A percentile compares a stretch with the other conserved stretches of the same genome.
These are phyloP conservation scores for Clanis bilineata DNA, from an alignment of 2,888 invertebrate genomes.

Conservation along the genomic window DNA sequence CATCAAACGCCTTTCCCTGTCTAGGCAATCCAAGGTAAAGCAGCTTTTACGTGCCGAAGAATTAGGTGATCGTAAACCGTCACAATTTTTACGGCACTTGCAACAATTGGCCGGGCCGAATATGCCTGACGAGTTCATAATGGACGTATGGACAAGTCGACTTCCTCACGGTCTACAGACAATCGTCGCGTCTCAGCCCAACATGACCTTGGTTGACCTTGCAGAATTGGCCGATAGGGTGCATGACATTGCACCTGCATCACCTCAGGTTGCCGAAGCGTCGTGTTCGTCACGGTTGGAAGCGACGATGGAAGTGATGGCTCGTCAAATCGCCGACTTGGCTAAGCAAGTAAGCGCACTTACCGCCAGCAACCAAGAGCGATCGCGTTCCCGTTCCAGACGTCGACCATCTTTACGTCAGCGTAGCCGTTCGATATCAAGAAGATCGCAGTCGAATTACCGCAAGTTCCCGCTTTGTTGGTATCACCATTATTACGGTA, in stretches of 20 bases:
- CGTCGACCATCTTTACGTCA: background rate
- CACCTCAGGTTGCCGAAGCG: background rate
- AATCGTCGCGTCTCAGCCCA: background rate
- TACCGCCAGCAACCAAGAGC: background rate
- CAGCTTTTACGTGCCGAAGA: slow-evolving; percentile 25
- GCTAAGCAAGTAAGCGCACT: background rate
- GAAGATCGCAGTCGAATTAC: background rate
- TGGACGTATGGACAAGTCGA: slow-evolving; percentile 13
- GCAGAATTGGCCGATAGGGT: background rate
- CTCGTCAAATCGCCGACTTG: background rate
- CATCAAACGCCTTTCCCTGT: slow-evolving; percentile 25
- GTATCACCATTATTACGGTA: slow-evolving; percentile 18
- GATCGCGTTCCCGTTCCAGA: background rate
- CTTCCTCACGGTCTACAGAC: slow-evolving; percentile 22
- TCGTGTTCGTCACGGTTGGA: background rate
- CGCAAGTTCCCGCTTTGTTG: slow-evolving; percentile 9
- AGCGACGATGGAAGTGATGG: background rate
- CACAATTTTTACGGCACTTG: too few relatives aligned
- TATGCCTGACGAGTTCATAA: slow-evolving; percentile 25
- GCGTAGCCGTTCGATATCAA: background rate
- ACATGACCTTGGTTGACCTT: background rate
- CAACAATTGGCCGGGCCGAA: slow-evolving; percentile 23
- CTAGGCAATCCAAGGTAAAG: slow-evolving; percentile 24
- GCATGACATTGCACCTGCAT: background rate
- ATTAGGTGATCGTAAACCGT: slow-evolving; percentile 26